phyloP scores from a whole-genome alignment of 2,113 vertebrate species.

The Gasterosteus aculeatus region DNA sequence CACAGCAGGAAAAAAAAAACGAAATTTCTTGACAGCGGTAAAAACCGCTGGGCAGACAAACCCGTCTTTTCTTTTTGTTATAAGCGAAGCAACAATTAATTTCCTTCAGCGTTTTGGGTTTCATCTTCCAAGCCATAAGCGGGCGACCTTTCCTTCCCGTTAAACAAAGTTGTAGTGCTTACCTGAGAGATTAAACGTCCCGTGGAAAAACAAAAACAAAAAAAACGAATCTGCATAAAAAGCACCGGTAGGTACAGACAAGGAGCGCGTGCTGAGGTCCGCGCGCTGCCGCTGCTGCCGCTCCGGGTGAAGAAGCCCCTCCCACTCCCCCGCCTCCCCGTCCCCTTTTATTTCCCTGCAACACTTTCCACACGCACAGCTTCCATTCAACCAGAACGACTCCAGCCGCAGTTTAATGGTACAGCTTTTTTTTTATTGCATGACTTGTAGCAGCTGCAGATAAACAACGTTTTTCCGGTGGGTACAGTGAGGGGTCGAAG shows the following conservation, averaged over 20 bases:
- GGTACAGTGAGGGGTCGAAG: constrained; percentile 54
- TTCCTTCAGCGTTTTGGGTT: not conserved
- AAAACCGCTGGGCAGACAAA: not conserved
- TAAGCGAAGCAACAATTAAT: constrained; percentile 3
- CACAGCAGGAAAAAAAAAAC: not conserved
- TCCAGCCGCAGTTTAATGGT: constrained; percentile 46
- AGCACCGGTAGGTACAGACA: not conserved
- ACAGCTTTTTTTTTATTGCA: constrained; percentile 80
- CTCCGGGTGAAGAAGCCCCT: constrained; percentile 30
- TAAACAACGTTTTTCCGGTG: constrained; percentile 63
- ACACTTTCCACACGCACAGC: not conserved
- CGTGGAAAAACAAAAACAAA: not conserved
- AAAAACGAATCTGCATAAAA: not conserved
- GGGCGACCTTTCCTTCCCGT: fast-evolving
- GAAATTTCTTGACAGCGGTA: not conserved
- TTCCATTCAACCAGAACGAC: not conserved
- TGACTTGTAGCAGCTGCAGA: constrained; percentile 76
- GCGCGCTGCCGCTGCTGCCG: constrained; percentile 24
- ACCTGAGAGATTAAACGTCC: constrained; percentile 25
- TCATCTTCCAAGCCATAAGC: too few relatives aligned
- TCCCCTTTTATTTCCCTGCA: not conserved
- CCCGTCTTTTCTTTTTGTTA: not conserved
- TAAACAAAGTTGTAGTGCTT: constrained; percentile 6
- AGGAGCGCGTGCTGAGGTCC: constrained; percentile 5
- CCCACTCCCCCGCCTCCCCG: not conserved